Base-by-base conservation (phyloP, 2,888 invertebrate species). In the Branchinecta sandiegonensis region DNA sequence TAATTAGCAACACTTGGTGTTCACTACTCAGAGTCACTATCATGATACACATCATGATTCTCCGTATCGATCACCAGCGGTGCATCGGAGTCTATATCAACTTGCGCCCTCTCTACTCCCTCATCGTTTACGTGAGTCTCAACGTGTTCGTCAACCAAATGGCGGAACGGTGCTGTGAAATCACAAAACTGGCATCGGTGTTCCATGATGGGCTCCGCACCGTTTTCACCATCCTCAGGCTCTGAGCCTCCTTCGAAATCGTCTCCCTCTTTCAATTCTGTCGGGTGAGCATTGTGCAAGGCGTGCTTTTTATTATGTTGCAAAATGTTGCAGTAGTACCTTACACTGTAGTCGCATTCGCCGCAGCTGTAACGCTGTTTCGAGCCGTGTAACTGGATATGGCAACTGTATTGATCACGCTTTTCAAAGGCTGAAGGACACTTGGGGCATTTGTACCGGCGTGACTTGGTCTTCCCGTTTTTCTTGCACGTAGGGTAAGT, bases 341-440 rank as follows among this genome's bases (percentile, higher is more conserved):
- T 89, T 0, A 91, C 91, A 2, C 90, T 89, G 78, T 91, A 91
- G 78, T 92, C 91, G 77, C 92, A 92, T 65, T 85, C 81, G 73
- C 88, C 86, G 79, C 92, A 92, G 73, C 85, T 86, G 77, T 89
- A 91, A 71, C 87, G 83, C 77, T 90, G 89, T 74, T 87, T 86
- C 0, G 90, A 87, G 6, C 91, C 91, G 76, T 92, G 92, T 65
- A 91, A 79, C 17, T 86, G 86, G 73, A 88, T 78, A 78, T 92
- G 92, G 46, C 88, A 85, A 77, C 88, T 87, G 77, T 88, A 91
- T 76, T 91, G 89, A 74, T 88, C 86, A 56, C 87, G 81, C 78
- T 91, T 90, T 74, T 90, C 89, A 77, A 91, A 91, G 0, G 90
- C 89, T 65, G 90, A 90, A 0, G 92, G 91, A 76, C 91, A 91